Evolutionary conservation across 2,113 vertebrate species (phyloP).

Genomic region (Cephalopterus ornatus): DNA sequence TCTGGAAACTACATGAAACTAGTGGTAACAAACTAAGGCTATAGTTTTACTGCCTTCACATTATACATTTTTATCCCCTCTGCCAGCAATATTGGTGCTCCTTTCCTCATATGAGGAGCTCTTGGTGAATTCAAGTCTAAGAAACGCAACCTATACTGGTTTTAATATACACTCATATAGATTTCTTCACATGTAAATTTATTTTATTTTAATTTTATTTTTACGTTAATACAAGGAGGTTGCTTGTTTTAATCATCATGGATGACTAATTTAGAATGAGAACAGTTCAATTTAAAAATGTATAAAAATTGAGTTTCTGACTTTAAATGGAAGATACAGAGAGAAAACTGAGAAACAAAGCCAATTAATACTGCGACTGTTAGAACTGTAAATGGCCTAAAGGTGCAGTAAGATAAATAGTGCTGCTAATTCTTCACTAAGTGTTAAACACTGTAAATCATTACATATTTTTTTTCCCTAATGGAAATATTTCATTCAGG

Average conservation of each 20-base stretch:
- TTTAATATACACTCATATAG: neutral
- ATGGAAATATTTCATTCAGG: neutral
- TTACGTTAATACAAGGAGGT: neutral
- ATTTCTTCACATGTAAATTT: neutral
- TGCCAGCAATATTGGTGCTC: neutral
- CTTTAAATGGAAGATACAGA: neutral
- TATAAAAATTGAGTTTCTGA: neutral
- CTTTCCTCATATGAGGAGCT: neutral
- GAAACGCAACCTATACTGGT: rapidly evolving
- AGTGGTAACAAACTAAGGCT: neutral
- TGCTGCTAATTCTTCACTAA: neutral
- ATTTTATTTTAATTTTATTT: neutral
- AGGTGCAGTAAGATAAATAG: neutral
- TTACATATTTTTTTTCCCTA: neutral
- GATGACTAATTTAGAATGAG: neutral
- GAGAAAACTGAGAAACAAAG: neutral
- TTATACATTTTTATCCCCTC: rapidly evolving
- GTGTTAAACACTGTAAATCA: neutral
- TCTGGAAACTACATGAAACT: neutral
- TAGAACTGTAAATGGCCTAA: neutral
- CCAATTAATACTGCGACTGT: neutral
- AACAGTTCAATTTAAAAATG: neutral
- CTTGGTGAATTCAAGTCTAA: neutral
- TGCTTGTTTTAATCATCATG: neutral
- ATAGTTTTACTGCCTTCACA: neutral